These are phyloP conservation scores for Spatulosminthurus flaviceps DNA, from an alignment of 2,888 invertebrate species.

Conservation along the genomic window DNA sequence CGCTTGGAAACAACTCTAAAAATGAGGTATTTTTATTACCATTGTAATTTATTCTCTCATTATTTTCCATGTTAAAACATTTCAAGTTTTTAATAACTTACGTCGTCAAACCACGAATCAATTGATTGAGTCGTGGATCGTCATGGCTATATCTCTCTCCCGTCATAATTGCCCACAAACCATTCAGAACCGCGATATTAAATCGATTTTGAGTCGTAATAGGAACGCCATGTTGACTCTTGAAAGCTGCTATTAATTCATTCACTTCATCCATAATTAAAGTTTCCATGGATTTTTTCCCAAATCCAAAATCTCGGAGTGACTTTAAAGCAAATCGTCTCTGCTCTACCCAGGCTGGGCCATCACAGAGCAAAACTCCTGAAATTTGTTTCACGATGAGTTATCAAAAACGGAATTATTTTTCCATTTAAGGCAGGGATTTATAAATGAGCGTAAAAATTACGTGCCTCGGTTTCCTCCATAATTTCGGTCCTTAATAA, in stretches of 20 bases:
- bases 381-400: too few species aligned
- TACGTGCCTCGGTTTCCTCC: constrained; percentile 46
- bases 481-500: neutral
- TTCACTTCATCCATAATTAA: constrained; percentile 55
- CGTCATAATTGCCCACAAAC: constrained; percentile 54
- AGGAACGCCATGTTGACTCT: constrained; percentile 50
- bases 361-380: constrained; percentile 51
- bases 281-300: constrained; percentile 58
- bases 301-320: constrained; percentile 57
- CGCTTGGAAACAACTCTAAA: constrained; percentile 6
- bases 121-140: constrained; percentile 51
- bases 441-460: too few species aligned
- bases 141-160: constrained; percentile 56
- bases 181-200: constrained; percentile 58
- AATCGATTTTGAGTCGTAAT: constrained; percentile 56
- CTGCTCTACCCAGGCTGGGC: constrained; percentile 54
- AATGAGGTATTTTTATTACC: neutral
- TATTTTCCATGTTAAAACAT: too few species aligned
- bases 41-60: neutral
- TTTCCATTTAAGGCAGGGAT: too few species aligned
- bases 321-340: constrained; percentile 55
- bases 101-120: constrained; percentile 54
- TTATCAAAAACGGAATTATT: too few species aligned
- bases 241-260: constrained; percentile 51
- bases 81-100: constrained; percentile 30